Percentiles rank a stretch among this genome's conserved stretches.
phyloP scores from a whole-genome alignment of 2,113 vertebrate species.

The Amblyopsis rosae region DNA sequence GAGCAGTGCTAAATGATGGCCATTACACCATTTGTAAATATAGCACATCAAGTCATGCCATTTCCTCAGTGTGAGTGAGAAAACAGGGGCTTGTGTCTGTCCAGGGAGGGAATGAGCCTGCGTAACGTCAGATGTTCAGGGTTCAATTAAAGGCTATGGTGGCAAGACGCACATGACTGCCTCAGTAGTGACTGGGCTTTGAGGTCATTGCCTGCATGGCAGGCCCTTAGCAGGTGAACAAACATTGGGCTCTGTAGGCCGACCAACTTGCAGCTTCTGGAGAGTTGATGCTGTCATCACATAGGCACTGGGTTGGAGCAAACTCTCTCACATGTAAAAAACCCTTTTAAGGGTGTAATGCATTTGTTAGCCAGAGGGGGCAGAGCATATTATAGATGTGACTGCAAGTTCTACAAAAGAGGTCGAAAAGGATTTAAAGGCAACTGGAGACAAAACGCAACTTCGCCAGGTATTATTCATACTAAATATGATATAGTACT shows the following conservation, averaged over 20 bases:
- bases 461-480: too few species aligned
- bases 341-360: not conserved
- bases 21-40: slow-evolving; percentile 41
- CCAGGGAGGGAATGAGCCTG: slow-evolving; percentile 43
- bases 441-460: too few species aligned
- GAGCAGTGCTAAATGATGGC: slow-evolving; percentile 26
- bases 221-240: slow-evolving; percentile 57
- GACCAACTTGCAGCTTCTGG: slow-evolving; percentile 35
- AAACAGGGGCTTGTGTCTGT: slow-evolving; percentile 51
- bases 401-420: too few species aligned
- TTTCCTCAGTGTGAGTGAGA: slow-evolving; percentile 32
- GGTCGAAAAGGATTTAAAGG: too few species aligned
- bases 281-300: slow-evolving; percentile 48
- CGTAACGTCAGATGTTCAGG: slow-evolving; percentile 44
- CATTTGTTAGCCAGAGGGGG: too few species aligned
- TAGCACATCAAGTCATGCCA: slow-evolving; percentile 44
- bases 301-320: slow-evolving; percentile 23
- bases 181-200: slow-evolving; percentile 23
- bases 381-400: too few species aligned
- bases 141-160: slow-evolving; percentile 45
- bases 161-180: slow-evolving; percentile 37
- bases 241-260: slow-evolving; percentile 43
- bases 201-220: slow-evolving; percentile 35
- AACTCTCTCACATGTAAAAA: slow-evolving; percentile 21
- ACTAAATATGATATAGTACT: too few species aligned